phyloP scores from a whole-genome alignment of 2,888 invertebrate species.

The Rhingia rostrata region DNA sequence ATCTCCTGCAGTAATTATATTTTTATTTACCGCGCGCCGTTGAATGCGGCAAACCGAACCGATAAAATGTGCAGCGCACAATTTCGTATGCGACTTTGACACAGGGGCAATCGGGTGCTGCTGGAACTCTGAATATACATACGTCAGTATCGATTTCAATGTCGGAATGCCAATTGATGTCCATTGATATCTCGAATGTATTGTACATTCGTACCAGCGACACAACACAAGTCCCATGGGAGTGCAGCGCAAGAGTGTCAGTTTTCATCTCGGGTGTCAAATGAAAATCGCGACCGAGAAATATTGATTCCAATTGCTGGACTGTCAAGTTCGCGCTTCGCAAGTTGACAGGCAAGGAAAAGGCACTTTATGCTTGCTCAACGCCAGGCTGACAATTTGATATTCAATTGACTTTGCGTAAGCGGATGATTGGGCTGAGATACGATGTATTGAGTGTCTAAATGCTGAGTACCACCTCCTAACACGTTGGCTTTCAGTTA shows the following conservation, averaged over 20 bases:
- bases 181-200: constrained; percentile 35
- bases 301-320: constrained; percentile 59
- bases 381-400: constrained; percentile 9
- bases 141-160: constrained; percentile 62
- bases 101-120: not conserved
- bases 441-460: not conserved
- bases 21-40: constrained; percentile 42
- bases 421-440: constrained; percentile 12
- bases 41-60: constrained; percentile 47
- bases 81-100: not conserved
- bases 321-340: constrained; percentile 47
- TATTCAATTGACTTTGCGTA: constrained; percentile 42
- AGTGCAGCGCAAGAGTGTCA: constrained; percentile 25
- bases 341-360: not conserved
- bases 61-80: constrained; percentile 16
- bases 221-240: not conserved
- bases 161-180: constrained; percentile 60
- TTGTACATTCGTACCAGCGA: not conserved
- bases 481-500: too few species aligned
- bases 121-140: not conserved
- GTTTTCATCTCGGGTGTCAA: constrained; percentile 40
- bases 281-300: constrained; percentile 41
- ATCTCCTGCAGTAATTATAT: constrained; percentile 62
- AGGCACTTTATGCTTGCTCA: not conserved
- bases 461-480: too few species aligned